Conservation (phyloP, 1,140 invertebrate species). For the Lasioglossum albipes region DNA sequence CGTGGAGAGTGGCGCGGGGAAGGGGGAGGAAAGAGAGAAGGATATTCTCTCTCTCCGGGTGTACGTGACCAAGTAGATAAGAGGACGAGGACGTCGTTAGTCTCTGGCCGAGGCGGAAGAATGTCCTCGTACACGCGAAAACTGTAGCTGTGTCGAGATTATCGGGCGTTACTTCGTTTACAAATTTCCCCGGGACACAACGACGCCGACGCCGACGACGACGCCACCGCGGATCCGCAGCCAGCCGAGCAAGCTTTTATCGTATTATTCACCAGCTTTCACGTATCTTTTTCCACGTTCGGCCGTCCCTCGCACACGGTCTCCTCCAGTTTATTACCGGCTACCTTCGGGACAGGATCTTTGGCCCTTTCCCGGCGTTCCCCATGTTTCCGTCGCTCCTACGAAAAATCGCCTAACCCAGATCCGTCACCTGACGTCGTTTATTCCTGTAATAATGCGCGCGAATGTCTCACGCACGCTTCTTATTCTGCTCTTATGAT, state of each 20-base stretch:
- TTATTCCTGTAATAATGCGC: too few species aligned
- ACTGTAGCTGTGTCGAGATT: slow-evolving; percentile 62
- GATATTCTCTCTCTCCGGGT: slow-evolving; percentile 60
- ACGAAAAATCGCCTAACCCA: not conserved
- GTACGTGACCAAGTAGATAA: slow-evolving; percentile 79
- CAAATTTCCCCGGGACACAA: slow-evolving; percentile 58
- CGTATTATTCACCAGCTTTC: slow-evolving; percentile 52
- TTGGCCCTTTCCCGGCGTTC: not conserved
- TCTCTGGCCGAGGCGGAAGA: slow-evolving; percentile 75
- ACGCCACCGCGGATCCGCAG: too few species aligned
- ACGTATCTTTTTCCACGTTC: slow-evolving; percentile 34
- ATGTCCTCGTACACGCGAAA: slow-evolving; percentile 77
- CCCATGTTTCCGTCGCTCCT: too few species aligned
- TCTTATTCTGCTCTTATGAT: too few species aligned
- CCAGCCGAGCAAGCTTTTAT: slow-evolving; percentile 42
- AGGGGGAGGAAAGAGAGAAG: slow-evolving; percentile 10
- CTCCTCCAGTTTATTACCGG: not conserved
- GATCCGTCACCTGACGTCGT: not conserved
- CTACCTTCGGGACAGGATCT: slow-evolving; percentile 5
- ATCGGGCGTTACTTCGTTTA: slow-evolving; percentile 68
- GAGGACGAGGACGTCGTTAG: slow-evolving; percentile 77
- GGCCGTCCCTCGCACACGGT: not conserved
- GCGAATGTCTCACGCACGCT: too few species aligned
- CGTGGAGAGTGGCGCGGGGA: not conserved
- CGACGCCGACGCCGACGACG: too few species aligned